Conservation (phyloP, 2,113 vertebrate genomes). For the Sylvilagus bachmani region DNA sequence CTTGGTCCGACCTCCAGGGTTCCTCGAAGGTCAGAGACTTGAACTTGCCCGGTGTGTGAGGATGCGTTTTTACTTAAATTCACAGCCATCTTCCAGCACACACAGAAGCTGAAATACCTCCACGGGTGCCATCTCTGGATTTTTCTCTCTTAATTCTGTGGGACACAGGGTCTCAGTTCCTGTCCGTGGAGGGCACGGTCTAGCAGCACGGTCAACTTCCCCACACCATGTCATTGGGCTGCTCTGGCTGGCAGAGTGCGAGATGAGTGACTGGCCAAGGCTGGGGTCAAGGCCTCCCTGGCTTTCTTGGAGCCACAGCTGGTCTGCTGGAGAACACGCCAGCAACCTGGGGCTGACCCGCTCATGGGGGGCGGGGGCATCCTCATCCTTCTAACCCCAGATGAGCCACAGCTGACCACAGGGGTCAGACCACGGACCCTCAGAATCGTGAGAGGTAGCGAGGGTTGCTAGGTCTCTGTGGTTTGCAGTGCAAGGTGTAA, state of each 20-base stretch:
- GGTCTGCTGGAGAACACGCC: accelerated
- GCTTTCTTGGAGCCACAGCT: not conserved
- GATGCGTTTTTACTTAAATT: not conserved
- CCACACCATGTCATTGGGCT: not conserved
- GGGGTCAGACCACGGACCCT: not conserved
- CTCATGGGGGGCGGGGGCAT: not conserved
- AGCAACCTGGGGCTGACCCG: not conserved
- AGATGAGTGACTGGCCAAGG: not conserved
- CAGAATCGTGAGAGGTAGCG: not conserved
- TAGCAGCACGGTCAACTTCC: not conserved
- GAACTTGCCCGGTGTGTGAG: not conserved
- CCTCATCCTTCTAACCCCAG: not conserved
- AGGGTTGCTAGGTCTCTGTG: not conserved
- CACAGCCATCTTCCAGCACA: not conserved
- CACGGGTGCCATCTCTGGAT: accelerated
- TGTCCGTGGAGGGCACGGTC: too few relatives aligned
- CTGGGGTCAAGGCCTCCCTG: not conserved
- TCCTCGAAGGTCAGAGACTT: not conserved
- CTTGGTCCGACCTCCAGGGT: accelerated
- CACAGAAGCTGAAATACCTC: not conserved
- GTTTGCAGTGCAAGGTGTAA: not conserved
- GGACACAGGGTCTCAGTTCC: not conserved
- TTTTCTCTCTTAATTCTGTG: accelerated
- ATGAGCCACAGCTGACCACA: not conserved
- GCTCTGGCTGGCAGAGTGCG: not conserved